These are phyloP conservation scores for Megalops cyprinoides DNA, from an alignment of 2,797 vertebrate species.

Conservation along the genomic window DNA sequence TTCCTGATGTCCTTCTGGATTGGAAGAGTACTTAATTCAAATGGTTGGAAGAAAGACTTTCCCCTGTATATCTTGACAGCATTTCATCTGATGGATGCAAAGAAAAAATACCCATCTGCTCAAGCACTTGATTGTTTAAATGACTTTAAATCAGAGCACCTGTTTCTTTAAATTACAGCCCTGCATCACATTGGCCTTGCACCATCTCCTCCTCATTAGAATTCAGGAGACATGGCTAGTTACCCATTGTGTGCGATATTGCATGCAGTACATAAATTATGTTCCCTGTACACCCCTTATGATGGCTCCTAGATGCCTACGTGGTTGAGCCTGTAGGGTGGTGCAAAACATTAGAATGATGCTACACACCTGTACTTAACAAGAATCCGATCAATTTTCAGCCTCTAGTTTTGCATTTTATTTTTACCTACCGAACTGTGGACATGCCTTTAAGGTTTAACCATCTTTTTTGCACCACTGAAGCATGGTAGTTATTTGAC, in stretches of 20 bases:
- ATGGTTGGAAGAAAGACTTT: background rate
- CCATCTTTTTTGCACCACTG: background rate
- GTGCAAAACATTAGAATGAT: background rate
- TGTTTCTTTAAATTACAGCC: background rate
- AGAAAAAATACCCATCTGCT: background rate
- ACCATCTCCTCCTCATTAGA: background rate
- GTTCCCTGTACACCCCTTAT: background rate
- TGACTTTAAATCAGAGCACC: background rate
- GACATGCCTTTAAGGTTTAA: background rate
- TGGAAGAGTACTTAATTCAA: background rate
- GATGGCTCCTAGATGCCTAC: background rate
- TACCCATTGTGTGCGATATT: constrained; percentile 2
- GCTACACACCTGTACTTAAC: constrained; percentile 15
- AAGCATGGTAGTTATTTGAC: too few relatives aligned
- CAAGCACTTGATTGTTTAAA: background rate
- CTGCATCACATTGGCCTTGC: background rate
- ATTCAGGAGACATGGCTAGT: background rate
- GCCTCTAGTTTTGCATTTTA: constrained; percentile 14
- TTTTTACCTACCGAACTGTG: background rate
- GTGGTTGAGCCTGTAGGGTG: background rate
- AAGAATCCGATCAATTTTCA: background rate
- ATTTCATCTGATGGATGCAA: too few relatives aligned
- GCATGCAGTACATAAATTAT: background rate
- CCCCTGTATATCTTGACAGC: background rate
- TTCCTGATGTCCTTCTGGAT: background rate